Base-by-base conservation (phyloP, 2,113 vertebrate species). In the Spermophilus dauricus region DNA sequence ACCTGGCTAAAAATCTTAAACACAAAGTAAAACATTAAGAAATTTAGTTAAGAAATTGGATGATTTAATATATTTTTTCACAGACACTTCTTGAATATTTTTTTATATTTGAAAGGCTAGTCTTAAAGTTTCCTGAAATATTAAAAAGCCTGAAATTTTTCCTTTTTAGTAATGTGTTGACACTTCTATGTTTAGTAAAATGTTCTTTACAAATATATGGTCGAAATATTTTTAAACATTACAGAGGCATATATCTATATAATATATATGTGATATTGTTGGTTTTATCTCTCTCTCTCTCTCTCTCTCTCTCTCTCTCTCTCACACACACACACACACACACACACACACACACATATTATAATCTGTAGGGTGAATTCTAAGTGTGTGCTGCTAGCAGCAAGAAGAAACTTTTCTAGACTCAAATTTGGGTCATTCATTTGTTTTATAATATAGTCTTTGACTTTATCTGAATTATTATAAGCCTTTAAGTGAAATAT, bases 71-170 rank as follows among this genome's bases (percentile, higher is more conserved):
- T 65, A 8, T 65, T 20, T 42, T 85, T 39, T 76, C 28, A 75
- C 3, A 61, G 65, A 67, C 70, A 12, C 56, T 89, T 45, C 87
- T 91, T 70, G n/a, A 58, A 1, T 53, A 34, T 45, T 42, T 86
- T 86, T 95, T 80, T 75, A 30, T 61, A 82, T 53, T n/a, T 91
- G 5, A 51, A 18, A 16, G 32, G 78, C 1, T 91, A 72, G 26
- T 89, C 24, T 85, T 26, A 76, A 84, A 61, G 87, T 7, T 42
- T 95, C 48, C 58, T 92, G 61, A 92, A 94, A 89, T 89, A 12
- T 96, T 94, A 95, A 56, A 84, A 84, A 83, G 7, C 56, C 26
- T 91, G 22, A 42, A 73, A 18, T 70, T 45, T 76, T 91, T 95
- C 45, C 37, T 67, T 96, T 84, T 56, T 77, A 83, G 89, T 82